A percentile compares a stretch with the other conserved stretches of the same genome.
These are phyloP conservation scores for Phymastichus coffea DNA, from an alignment of 1,140 invertebrate species.

Conservation along the genomic window DNA sequence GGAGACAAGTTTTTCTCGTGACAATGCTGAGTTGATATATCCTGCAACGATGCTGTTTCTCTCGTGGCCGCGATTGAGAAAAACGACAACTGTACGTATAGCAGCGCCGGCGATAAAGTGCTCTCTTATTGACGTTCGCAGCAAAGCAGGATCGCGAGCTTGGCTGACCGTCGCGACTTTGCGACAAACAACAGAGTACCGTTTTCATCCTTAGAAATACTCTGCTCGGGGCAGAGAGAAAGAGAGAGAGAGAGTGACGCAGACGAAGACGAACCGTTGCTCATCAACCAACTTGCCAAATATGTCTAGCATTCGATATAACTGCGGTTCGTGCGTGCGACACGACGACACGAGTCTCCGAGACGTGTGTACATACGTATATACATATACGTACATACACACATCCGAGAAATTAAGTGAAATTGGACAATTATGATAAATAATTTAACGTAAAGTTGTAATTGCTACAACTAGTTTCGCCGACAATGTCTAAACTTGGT, in stretches of 20 bases:
- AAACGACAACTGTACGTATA: neutral
- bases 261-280: neutral
- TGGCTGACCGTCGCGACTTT: no score
- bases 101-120: conserved; percentile 2
- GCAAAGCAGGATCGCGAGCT: neutral
- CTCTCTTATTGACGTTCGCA: neutral
- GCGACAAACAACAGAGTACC: conserved; percentile 14
- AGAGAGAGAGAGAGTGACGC: no score
- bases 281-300: conserved; percentile 19
- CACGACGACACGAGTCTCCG: neutral
- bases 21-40: no score
- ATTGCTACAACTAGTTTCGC: no score
- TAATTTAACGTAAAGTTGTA: conserved; percentile 9
- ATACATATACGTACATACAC: neutral
- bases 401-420: conserved; percentile 8
- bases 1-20: no score
- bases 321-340: neutral
- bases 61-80: no score
- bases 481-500: no score
- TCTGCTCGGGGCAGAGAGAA: neutral
- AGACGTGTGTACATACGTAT: neutral
- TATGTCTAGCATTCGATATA: conserved; percentile 8
- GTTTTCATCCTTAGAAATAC: conserved; percentile 15
- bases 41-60: no score
- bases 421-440: conserved; percentile 12